Evolutionary conservation across 1,140 invertebrate species (phyloP).

Genomic region (Vanessa atalanta): DNA sequence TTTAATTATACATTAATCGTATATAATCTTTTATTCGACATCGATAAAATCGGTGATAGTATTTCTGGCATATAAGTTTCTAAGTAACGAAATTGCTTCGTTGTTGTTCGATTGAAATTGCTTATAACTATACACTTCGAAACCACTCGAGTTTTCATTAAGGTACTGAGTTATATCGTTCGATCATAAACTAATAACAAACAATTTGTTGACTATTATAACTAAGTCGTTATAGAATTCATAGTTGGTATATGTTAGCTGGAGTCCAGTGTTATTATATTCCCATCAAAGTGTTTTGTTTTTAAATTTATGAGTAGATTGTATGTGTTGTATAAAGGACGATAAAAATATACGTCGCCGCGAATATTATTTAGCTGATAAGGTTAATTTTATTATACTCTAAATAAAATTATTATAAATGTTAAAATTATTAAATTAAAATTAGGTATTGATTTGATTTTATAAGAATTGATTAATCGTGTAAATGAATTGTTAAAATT

Average conservation of each 20-base stretch:
- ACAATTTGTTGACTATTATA: neutral
- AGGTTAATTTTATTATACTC: no score
- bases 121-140: neutral
- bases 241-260: neutral
- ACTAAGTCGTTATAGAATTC: neutral
- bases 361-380: no score
- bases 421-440: no score
- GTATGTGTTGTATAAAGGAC: no score
- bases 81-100: conserved; percentile 7
- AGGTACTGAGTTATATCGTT: neutral
- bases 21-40: neutral
- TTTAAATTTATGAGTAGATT: no score
- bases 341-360: no score
- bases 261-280: neutral
- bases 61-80: neutral
- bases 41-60: neutral
- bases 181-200: conserved; percentile 8
- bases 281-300: neutral
- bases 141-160: conserved; percentile 3
- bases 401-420: no score
- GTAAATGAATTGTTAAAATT: no score
- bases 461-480: no score
- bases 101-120: neutral
- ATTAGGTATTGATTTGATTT: no score
- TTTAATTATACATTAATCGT: neutral